Evolutionary conservation across 2,113 vertebrate species (phyloP), one percentile per base, ranked within the genome.

Genomic region (Bombycilla garrulus): DNA sequence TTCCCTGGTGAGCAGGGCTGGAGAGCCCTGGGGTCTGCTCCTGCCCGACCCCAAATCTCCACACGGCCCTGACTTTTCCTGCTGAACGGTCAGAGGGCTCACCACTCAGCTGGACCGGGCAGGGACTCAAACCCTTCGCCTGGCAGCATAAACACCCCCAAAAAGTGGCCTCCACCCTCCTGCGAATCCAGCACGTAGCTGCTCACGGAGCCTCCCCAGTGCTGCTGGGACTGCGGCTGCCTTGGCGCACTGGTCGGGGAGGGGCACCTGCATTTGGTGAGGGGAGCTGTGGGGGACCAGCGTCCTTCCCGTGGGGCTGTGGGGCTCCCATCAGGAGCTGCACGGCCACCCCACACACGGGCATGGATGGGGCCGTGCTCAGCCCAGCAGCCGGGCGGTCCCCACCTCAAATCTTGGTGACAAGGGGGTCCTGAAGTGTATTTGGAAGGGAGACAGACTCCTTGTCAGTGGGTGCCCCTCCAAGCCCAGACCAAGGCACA

Each of bases 331-430:
- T 35, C 60, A 36, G 36, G 23, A 78, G 1, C 47, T 0, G 2
- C 57, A 3, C 0, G 17, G 47, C 42, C 73, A 2, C 10, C 40
- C 35, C 64, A 31, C 5, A 8, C 0, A 1, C 0, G 5, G 22
- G 40, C 48, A 8, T 2, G 61, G 42, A 14, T 25, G 47, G 14
- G 58, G 35, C 62, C 0, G 0, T 22, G 48, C 35, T 72, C 64
- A 76, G 48, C 14, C 19, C 47, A 5, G 57, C 48, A 56, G 9
- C 9, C 1, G 3, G n/a, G 36, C 25, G 15, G 26, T 67, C 12
- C 25, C 69, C 45, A 73, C 26, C 12, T 65, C 31, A n/a, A 79
- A 56, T 56, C 18, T 7, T 0, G 0, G 29, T 23, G 58, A 22
- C n/a, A 20, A 72, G 10, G 54, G 44, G 24, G 5, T 40, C 42